Conservation (phyloP, 2,113 vertebrate genomes). For the Crotalus viridis region DNA sequence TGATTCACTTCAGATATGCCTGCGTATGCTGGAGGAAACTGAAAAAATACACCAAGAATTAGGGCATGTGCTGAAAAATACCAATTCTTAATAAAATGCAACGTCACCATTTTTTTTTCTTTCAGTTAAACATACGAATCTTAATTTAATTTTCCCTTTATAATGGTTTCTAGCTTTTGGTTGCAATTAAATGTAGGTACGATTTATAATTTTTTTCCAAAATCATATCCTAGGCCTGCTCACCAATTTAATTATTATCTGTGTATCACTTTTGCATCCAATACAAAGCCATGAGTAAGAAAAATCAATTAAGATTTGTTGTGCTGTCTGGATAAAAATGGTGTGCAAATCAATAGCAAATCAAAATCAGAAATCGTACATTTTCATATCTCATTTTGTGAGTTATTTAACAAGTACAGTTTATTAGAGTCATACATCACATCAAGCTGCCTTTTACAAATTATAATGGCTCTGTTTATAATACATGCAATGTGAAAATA, state of each 20-base stretch:
- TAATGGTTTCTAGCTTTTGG: not conserved
- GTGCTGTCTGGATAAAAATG: not conserved
- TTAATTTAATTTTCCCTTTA: not conserved
- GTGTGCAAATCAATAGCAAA: not conserved
- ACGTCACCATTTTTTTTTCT: not conserved
- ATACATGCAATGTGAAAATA: not conserved
- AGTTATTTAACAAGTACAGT: not conserved
- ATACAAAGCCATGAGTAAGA: not conserved
- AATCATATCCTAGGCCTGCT: not conserved
- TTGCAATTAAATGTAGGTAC: not conserved
- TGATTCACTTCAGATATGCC: conserved; percentile 96
- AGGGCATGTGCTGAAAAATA: conserved; percentile 9
- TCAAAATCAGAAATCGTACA: not conserved
- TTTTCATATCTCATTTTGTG: not conserved
- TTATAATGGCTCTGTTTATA: not conserved
- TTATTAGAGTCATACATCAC: not conserved
- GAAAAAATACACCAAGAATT: conserved; percentile 55
- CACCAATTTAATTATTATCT: not conserved
- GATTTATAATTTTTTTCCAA: not conserved
- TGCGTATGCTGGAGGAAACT: conserved; percentile 94
- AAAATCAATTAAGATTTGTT: not conserved
- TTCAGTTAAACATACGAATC: not conserved
- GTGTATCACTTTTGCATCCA: not conserved
- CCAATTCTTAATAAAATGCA: not conserved
- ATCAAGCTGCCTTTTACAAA: not conserved